Evolutionary conservation across 2,888 invertebrate genomes (phyloP).

Genomic region (Ennomos fuscantarius): DNA sequence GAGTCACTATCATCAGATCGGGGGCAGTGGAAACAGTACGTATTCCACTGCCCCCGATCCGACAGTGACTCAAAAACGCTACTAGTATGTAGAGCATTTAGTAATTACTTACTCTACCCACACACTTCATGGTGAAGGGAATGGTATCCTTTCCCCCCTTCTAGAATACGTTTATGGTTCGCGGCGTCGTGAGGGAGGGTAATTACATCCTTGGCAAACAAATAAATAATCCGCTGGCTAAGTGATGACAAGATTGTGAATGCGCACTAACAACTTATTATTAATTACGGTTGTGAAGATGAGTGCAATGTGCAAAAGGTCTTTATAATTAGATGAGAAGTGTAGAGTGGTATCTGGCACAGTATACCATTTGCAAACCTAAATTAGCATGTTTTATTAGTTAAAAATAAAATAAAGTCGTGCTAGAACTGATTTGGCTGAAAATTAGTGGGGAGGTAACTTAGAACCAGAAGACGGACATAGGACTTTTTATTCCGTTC

Average conservation of each 20-base stretch:
- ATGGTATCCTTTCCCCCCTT: not conserved
- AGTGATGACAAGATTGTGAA: slow-evolving; percentile 65
- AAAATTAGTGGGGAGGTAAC: too few relatives aligned
- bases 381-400: too few relatives aligned
- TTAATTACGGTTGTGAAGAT: slow-evolving; percentile 36
- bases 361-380: not conserved
- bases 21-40: too few relatives aligned
- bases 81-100: too few relatives aligned
- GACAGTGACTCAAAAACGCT: too few relatives aligned
- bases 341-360: slow-evolving; percentile 37
- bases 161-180: slow-evolving; percentile 11
- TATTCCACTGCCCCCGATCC: too few relatives aligned
- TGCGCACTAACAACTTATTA: slow-evolving; percentile 24
- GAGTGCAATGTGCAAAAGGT: not conserved
- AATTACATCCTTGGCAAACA: slow-evolving; percentile 72
- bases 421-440: too few relatives aligned
- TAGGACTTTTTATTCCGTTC: too few relatives aligned
- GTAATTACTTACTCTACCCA: too few relatives aligned
- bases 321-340: slow-evolving; percentile 23
- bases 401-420: too few relatives aligned
- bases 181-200: slow-evolving; percentile 62
- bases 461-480: too few relatives aligned
- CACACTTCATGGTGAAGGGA: not conserved
- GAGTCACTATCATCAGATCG: too few relatives aligned
- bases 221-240: slow-evolving; percentile 68